Evolutionary conservation across 1,140 invertebrate species (phyloP).

Genomic region (Stenopsyche tienmushanensis): DNA sequence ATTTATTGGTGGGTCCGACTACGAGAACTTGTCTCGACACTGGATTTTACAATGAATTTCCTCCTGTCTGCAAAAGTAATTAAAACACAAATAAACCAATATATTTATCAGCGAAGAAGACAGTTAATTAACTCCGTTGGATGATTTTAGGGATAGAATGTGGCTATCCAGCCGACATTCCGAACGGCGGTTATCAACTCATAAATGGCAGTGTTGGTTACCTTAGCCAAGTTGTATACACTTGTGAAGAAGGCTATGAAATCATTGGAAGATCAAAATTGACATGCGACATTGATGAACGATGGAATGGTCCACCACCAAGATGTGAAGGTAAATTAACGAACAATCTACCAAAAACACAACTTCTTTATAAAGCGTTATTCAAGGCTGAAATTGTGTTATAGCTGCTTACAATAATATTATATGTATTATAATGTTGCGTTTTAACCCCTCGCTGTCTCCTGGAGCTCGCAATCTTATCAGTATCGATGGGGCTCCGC

Average conservation of each 20-base stretch:
- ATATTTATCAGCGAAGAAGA: too few relatives aligned
- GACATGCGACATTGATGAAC: constrained; percentile 87
- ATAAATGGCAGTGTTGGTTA: constrained; percentile 84
- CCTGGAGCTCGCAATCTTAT: too few relatives aligned
- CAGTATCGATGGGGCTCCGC: too few relatives aligned
- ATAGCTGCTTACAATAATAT: too few relatives aligned
- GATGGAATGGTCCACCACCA: constrained; percentile 92
- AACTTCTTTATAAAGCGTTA: too few relatives aligned
- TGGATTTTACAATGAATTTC: constrained; percentile 92
- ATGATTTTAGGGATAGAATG: constrained; percentile 76
- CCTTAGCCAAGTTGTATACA: constrained; percentile 81
- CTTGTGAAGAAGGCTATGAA: constrained; percentile 80
- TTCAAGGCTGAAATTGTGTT: too few relatives aligned
- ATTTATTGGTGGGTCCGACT: constrained; percentile 81
- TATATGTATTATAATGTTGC: too few relatives aligned
- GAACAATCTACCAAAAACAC: too few relatives aligned
- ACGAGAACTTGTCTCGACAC: constrained; percentile 83
- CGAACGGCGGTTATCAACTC: constrained; percentile 77
- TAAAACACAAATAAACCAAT: background rate
- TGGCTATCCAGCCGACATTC: constrained; percentile 82
- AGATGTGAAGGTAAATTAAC: constrained; percentile 74
- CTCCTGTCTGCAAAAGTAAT: constrained; percentile 91
- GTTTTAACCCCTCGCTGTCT: too few relatives aligned
- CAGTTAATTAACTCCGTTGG: background rate
- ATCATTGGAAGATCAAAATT: constrained; percentile 79